phyloP scores from a whole-genome alignment of 2,797 vertebrate genomes.

The Gadopsis bispinosus region DNA sequence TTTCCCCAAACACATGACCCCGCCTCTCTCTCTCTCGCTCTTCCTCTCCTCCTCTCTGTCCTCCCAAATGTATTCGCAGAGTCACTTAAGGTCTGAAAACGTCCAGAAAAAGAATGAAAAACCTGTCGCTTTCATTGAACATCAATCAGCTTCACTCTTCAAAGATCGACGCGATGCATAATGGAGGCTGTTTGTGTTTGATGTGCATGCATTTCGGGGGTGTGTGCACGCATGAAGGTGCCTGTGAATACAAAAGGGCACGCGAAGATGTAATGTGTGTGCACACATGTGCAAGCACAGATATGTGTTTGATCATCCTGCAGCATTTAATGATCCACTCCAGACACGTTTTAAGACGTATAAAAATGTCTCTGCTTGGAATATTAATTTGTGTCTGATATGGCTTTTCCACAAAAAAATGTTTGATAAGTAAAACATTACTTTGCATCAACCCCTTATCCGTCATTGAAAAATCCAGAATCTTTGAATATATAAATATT shows the following conservation, averaged over 20 bases:
- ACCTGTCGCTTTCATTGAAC: slow-evolving; percentile 54
- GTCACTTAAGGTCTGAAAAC: slow-evolving; percentile 34
- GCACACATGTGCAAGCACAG: slow-evolving; percentile 1
- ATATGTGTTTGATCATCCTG: slow-evolving; percentile 38
- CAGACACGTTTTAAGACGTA: slow-evolving; percentile 8
- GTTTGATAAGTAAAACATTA: neutral
- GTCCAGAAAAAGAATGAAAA: slow-evolving; percentile 8
- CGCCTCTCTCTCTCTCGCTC: neutral
- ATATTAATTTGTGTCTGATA: neutral
- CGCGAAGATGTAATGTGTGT: neutral
- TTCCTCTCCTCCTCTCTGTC: slow-evolving; percentile 1
- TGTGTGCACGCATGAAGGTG: slow-evolving; percentile 9
- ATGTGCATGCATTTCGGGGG: slow-evolving; percentile 15
- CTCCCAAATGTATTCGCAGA: slow-evolving; percentile 2
- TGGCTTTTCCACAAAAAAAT: neutral
- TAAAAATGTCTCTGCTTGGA: neutral
- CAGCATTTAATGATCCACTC: slow-evolving; percentile 10
- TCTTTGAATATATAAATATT: neutral
- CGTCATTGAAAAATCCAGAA: neutral
- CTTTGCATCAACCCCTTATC: neutral
- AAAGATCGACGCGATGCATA: slow-evolving; percentile 57
- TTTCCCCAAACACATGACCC: slow-evolving; percentile 30
- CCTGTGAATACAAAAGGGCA: slow-evolving; percentile 27
- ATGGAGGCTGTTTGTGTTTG: slow-evolving; percentile 43
- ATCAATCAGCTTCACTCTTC: slow-evolving; percentile 44